phyloP scores from a whole-genome alignment of 2,113 vertebrate genomes.

The Zingel zingel region DNA sequence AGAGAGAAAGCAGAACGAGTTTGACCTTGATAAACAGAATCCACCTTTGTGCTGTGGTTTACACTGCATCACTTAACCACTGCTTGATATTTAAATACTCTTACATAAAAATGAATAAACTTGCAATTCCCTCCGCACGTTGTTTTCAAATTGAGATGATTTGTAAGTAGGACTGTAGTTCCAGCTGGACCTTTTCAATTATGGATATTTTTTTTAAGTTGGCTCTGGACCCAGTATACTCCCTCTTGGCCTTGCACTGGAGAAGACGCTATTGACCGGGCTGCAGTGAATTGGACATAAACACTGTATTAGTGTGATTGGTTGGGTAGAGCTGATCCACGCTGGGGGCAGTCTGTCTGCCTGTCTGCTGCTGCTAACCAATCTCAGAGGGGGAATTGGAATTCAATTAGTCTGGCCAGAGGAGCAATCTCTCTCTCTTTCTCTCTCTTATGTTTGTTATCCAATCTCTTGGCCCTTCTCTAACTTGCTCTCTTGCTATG shows the following conservation, averaged over 20 bases:
- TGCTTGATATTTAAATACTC: neutral
- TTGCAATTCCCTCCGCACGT: neutral
- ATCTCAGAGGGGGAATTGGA: conserved; percentile 78
- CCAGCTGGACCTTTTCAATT: conserved; percentile 32
- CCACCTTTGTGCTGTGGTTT: conserved; percentile 17
- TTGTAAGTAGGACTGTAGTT: conserved; percentile 9
- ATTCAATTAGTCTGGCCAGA: conserved; percentile 79
- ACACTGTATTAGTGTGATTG: conserved; percentile 82
- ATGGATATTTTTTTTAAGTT: conserved; percentile 38
- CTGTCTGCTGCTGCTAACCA: conserved; percentile 76
- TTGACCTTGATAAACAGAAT: conserved; percentile 43
- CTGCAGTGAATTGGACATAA: conserved; percentile 72
- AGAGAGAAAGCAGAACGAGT: conserved; percentile 17
- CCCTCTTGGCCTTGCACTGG: conserved; percentile 52
- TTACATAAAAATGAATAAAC: neutral
- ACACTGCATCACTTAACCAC: neutral
- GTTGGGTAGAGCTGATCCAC: conserved; percentile 74
- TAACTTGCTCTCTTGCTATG: conserved; percentile 39
- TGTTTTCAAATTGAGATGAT: conserved; percentile 21
- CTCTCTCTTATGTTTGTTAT: conserved; percentile 63
- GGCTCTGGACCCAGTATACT: conserved; percentile 30
- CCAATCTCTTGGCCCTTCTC: conserved; percentile 55
- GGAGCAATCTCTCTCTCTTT: conserved; percentile 45
- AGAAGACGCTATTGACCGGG: conserved; percentile 65
- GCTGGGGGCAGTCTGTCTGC: conserved; percentile 70